Evolutionary conservation across 2,113 vertebrate genomes (phyloP).

Genomic region (Empidonax traillii): DNA sequence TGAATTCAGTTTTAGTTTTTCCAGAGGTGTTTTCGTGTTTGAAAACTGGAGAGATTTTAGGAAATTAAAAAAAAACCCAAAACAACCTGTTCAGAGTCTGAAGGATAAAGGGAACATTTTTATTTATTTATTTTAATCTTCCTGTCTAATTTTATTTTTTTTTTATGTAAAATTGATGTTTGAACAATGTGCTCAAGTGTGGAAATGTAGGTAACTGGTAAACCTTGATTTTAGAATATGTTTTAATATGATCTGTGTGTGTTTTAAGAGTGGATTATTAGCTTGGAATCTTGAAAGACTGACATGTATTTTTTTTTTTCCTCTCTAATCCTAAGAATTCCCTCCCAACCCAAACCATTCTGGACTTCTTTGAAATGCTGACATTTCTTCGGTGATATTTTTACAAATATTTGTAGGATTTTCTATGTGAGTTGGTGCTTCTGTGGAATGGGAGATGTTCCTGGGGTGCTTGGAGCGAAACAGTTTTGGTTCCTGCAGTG

Average conservation of each 20-base stretch:
- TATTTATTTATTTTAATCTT: not conserved
- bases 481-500: accelerated
- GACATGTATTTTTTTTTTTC: not conserved
- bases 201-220: not conserved
- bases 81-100: not conserved
- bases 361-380: not conserved
- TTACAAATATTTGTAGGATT: not conserved
- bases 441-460: not conserved
- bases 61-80: not conserved
- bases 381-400: not conserved
- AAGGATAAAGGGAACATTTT: not conserved
- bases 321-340: not conserved
- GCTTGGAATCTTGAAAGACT: not conserved
- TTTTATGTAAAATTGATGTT: not conserved
- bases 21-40: not conserved
- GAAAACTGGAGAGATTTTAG: not conserved
- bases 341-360: not conserved
- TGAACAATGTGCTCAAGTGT: not conserved
- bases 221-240: not conserved
- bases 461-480: not conserved
- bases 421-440: not conserved
- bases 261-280: not conserved
- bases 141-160: not conserved
- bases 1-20: not conserved
- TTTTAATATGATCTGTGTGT: not conserved